phyloP scores from a whole-genome alignment of 2,113 vertebrate genomes.

The Nothobranchius furzeri region DNA sequence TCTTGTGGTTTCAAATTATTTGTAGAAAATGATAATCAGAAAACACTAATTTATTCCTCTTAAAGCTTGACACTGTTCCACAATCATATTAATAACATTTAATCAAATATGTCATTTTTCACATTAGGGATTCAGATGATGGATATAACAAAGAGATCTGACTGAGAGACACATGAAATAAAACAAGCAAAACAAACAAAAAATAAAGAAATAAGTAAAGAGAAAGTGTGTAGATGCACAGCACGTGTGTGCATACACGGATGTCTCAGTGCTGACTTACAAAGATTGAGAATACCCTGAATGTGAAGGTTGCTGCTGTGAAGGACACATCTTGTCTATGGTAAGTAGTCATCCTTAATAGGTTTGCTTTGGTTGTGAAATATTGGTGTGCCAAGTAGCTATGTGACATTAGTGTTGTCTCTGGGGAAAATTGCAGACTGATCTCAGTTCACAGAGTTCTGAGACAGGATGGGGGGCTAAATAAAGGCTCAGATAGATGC shows the following conservation, averaged over 20 bases:
- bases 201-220: neutral
- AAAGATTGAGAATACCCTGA: conserved; percentile 60
- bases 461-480: conserved; percentile 78
- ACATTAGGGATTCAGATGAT: conserved; percentile 49
- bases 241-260: conserved; percentile 10
- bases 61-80: too few relatives aligned
- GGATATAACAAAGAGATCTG: conserved; percentile 45
- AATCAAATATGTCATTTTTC: too few relatives aligned
- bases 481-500: conserved; percentile 81
- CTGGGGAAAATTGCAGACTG: conserved; percentile 85
- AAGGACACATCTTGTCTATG: conserved; percentile 93
- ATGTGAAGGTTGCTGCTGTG: conserved; percentile 89
- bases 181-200: conserved; percentile 46
- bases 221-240: conserved; percentile 29
- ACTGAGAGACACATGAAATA: conserved; percentile 50
- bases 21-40: too few relatives aligned
- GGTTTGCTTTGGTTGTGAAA: conserved; percentile 93
- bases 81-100: too few relatives aligned
- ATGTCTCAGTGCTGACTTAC: conserved; percentile 36
- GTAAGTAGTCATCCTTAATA: conserved; percentile 97
- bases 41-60: too few relatives aligned
- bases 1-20: too few relatives aligned
- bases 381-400: conserved; percentile 87
- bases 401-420: conserved; percentile 95
- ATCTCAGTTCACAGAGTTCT: conserved; percentile 81